A percentile compares a stretch with the other conserved stretches of the same genome.
Evolutionary conservation across 92 coral and sea anemone species (phyloP).

Genomic region (Bergia sp.): DNA sequence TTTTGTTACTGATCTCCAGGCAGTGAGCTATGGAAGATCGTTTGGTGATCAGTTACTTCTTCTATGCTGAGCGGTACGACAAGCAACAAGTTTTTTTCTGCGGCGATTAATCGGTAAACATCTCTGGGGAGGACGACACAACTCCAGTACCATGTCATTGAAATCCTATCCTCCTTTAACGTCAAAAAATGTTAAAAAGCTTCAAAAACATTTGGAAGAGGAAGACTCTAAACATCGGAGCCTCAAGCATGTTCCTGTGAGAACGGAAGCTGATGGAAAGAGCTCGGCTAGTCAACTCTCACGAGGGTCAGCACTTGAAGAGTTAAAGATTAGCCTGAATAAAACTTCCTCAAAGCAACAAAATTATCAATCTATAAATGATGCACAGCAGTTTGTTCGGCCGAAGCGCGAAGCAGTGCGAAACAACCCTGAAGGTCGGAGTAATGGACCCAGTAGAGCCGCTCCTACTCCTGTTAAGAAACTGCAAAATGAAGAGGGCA

Average conservation of each 20-base stretch:
- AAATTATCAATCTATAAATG: not conserved
- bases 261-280: conserved; percentile 40
- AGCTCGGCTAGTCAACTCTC: conserved; percentile 19
- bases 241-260: conserved; percentile 1
- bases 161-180: conserved; percentile 15
- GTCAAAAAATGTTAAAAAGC: conserved; percentile 10
- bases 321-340: not conserved
- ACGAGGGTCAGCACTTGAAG: not conserved
- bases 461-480: not conserved
- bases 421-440: conserved; percentile 29
- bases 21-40: not conserved
- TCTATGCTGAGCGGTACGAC: not conserved
- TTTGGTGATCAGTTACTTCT: not conserved
- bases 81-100: not conserved
- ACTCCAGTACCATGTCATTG: not conserved
- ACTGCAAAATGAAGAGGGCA: not conserved
- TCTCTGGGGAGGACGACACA: not conserved
- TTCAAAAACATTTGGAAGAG: conserved; percentile 31
- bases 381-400: not conserved
- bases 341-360: not conserved
- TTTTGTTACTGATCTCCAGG: not conserved
- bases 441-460: conserved; percentile 23
- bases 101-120: not conserved
- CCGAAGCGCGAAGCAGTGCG: conserved; percentile 30
- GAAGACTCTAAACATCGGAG: not conserved